These are phyloP conservation scores for Macrosteles quadrilineatus DNA, from an alignment of 1,140 invertebrate species.

Conservation along the genomic window DNA sequence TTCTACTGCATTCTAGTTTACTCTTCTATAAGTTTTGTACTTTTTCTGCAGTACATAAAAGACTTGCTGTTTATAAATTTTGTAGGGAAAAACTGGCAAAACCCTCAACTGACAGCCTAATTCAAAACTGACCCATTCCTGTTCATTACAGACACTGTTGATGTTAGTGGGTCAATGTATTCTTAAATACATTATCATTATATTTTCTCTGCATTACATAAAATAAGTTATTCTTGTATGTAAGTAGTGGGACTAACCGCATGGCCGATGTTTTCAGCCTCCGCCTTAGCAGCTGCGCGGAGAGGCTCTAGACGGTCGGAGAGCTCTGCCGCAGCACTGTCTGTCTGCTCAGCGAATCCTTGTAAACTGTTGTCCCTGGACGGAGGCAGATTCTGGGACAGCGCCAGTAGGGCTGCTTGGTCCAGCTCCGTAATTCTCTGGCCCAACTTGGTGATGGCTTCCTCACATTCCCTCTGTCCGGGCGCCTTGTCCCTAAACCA, in stretches of 20 bases:
- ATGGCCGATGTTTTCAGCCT: constrained; percentile 93
- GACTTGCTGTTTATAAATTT: no score
- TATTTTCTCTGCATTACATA: no score
- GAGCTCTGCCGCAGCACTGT: constrained; percentile 73
- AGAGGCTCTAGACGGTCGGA: constrained; percentile 80
- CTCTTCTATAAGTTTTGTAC: no score
- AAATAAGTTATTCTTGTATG: no score
- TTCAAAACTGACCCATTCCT: no score
- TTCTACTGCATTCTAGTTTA: no score
- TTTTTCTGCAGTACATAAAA: no score
- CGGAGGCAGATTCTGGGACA: constrained; percentile 76
- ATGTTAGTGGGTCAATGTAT: no score
- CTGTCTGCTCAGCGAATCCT: constrained; percentile 78
- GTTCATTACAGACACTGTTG: no score
- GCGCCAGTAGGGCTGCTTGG: constrained; percentile 81
- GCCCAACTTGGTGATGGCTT: constrained; percentile 77
- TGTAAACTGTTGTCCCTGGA: constrained; percentile 76
- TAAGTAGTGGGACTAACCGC: constrained; percentile 53
- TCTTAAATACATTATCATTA: no score
- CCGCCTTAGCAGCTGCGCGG: constrained; percentile 77
- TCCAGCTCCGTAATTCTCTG: constrained; percentile 80
- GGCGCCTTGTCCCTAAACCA: constrained; percentile 84
- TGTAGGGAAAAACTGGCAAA: no score
- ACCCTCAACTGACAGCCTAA: no score
- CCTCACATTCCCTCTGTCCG: constrained; percentile 91